Evolutionary conservation across 2,113 vertebrate genomes (phyloP).

Genomic region (Coregonus clupeaformis): DNA sequence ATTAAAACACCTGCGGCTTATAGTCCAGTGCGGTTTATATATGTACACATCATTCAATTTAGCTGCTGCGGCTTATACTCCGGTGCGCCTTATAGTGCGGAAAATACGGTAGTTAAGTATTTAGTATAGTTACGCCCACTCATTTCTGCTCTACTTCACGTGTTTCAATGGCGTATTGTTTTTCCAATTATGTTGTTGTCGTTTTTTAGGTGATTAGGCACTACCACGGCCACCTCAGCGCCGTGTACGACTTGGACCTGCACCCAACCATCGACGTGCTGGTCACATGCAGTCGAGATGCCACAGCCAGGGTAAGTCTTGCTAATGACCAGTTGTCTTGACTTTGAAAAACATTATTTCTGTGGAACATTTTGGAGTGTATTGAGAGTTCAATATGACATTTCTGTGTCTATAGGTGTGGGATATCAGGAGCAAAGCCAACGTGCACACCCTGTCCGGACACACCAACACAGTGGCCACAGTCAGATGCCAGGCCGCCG

Average conservation of each 20-base stretch:
- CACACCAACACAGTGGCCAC: constrained; percentile 98
- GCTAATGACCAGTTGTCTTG: neutral
- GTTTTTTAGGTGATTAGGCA: constrained; percentile 89
- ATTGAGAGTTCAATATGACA: neutral
- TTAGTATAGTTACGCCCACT: too few relatives aligned
- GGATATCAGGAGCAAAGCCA: constrained; percentile 96
- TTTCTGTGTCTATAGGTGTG: constrained; percentile 79
- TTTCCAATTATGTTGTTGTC: too few relatives aligned
- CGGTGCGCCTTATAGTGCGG: too few relatives aligned
- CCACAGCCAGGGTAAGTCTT: constrained; percentile 86
- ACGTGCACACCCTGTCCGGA: constrained; percentile 91
- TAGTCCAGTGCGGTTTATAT: too few relatives aligned
- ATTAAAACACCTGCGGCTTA: too few relatives aligned
- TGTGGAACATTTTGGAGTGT: neutral
- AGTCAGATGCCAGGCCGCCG: constrained; percentile 91
- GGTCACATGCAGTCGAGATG: constrained; percentile 94
- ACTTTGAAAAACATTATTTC: neutral
- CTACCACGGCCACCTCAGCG: constrained; percentile 96
- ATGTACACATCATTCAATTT: too few relatives aligned
- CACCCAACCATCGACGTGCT: constrained; percentile 96
- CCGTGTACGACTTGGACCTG: constrained; percentile 92
- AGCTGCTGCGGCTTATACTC: too few relatives aligned
- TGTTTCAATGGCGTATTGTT: too few relatives aligned
- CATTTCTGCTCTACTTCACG: too few relatives aligned
- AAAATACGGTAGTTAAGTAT: neutral